Evolutionary conservation across 2,113 vertebrate species (phyloP), one percentile per base, ranked within the genome.

Genomic region (Amazona guildingii): DNA sequence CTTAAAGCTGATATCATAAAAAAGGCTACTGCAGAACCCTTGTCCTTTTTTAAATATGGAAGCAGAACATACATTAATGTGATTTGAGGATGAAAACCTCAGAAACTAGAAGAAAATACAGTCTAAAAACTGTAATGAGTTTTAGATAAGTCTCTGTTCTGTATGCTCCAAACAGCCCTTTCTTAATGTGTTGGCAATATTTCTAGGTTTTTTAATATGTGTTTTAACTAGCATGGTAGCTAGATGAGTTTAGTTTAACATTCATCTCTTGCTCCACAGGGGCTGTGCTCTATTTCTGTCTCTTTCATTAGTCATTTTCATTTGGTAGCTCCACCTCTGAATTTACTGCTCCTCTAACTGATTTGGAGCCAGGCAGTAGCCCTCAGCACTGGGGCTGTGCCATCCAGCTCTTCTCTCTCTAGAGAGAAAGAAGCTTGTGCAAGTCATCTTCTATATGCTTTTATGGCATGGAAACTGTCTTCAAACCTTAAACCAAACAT

Each of bases 311-410:
- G 12, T 31, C 52, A 51, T 59, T 52, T 16, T 69, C 39, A 12
- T 51, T 44, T 5, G 2, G 28, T 35, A 39, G 31, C 17, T 59
- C 44, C 20, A n/a, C 21, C 11, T 74, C 20, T 74, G 66, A 37
- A 63, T 15, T 74, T 44, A 28, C 17, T 0, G 0, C 11, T 78
- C 8, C 20, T 77, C 39, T 46, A 35, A 25, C 41, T 1, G 1
- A 57, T 9, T 6, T 7, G n/a, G 21, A 74, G 52, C n/a, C 61
- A 44, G 29, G 0, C 1, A 1, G 20, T 31, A n/a, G 33, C 24
- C 21, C 17, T 20, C 17, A 10, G 33, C 43, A 13, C 35, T 0
- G 3, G 17, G 18, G 16, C 39, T 77, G 19, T 23, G 43, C 43
- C 49, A n/a, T 37, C 25, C 55, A 63, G 48, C 48, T n/a, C 7